phyloP scores from a whole-genome alignment of 2,888 invertebrate genomes.

The Synanthedon andrenaeformis region DNA sequence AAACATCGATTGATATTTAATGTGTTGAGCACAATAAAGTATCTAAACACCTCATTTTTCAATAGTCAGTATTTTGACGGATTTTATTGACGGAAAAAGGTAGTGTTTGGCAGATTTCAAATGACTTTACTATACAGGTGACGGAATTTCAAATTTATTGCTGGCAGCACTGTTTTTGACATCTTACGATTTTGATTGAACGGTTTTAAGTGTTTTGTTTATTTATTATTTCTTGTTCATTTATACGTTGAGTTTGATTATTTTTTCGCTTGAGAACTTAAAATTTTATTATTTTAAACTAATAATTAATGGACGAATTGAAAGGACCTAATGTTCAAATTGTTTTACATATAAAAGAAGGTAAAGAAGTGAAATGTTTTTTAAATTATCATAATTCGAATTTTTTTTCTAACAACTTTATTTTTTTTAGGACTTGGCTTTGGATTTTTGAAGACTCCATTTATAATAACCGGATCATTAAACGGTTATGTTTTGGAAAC shows the following conservation, averaged over 20 bases:
- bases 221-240: conserved; percentile 9
- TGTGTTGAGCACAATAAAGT: no score
- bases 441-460: conserved; percentile 64
- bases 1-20: no score
- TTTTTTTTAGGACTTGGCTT: conserved; percentile 66
- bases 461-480: conserved; percentile 71
- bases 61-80: no score
- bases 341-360: conserved; percentile 76
- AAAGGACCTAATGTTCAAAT: conserved; percentile 74
- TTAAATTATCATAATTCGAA: neutral
- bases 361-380: conserved; percentile 25
- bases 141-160: no score
- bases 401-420: conserved; percentile 5
- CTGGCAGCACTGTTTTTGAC: no score
- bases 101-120: no score
- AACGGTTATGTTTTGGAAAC: conserved; percentile 78
- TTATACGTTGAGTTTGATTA: conserved; percentile 42
- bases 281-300: conserved; percentile 21
- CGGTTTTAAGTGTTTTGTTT: no score
- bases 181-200: no score
- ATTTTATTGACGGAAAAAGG: no score
- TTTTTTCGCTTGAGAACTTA: conserved; percentile 8
- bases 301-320: conserved; percentile 71
- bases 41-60: no score
- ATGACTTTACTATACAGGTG: no score